phyloP scores from a whole-genome alignment of 2,797 vertebrate genomes.

The Fistularia commersonii region DNA sequence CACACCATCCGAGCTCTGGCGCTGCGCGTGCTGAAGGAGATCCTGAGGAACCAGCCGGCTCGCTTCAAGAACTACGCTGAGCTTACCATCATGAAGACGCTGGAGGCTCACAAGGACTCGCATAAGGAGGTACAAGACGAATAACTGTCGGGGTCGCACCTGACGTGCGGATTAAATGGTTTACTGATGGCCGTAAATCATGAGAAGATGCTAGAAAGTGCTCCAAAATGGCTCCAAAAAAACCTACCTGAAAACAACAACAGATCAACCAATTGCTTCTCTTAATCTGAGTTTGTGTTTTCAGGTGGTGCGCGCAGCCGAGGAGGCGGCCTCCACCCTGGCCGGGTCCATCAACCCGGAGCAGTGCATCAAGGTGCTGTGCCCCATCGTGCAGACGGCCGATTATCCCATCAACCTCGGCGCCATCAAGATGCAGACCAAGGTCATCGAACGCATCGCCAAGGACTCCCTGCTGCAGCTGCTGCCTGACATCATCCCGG shows the following conservation, averaged over 20 bases:
- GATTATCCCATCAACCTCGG: conserved; percentile 98
- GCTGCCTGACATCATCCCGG: conserved; percentile 92
- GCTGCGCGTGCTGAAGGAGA: conserved; percentile 91
- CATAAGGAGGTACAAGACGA: conserved; percentile 88
- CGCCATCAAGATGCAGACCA: conserved; percentile 98
- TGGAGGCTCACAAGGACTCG: conserved; percentile 98
- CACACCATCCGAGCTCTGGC: conserved; percentile 94
- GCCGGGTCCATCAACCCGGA: conserved; percentile 94
- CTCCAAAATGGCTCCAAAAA: no score
- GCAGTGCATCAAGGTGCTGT: conserved; percentile 98
- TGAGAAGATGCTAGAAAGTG: no score
- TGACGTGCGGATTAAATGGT: no score
- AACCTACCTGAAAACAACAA: no score
- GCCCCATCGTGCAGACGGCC: conserved; percentile 96
- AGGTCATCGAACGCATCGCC: conserved; percentile 92
- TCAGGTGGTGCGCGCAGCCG: conserved; percentile 92
- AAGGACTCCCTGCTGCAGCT: conserved; percentile 90
- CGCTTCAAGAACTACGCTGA: conserved; percentile 98
- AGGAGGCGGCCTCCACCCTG: conserved; percentile 91
- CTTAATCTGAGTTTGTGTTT: neutral
- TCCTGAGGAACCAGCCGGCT: conserved; percentile 92
- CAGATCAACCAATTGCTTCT: neutral
- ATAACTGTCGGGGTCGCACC: no score
- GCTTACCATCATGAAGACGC: conserved; percentile 98
- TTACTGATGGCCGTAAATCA: no score